A percentile compares a stretch with the other conserved stretches of the same genome.
phyloP scores from a whole-genome alignment of 2,113 vertebrate species.

The Donacobius atricapilla region DNA sequence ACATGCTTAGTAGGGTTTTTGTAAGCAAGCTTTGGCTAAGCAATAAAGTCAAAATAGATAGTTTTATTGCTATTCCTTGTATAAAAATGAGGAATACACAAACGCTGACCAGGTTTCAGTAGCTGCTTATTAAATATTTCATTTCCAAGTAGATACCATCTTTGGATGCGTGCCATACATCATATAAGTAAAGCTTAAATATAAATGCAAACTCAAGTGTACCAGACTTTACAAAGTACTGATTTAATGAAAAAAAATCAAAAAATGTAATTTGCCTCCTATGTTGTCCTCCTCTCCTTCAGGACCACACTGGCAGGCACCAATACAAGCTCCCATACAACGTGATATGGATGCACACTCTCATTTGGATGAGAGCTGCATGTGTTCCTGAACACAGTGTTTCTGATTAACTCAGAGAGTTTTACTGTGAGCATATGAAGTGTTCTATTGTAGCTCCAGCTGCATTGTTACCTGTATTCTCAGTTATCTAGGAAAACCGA shows the following conservation, averaged over 20 bases:
- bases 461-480: not conserved
- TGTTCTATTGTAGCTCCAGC: not conserved
- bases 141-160: not conserved
- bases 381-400: not conserved
- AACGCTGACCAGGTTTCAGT: not conserved
- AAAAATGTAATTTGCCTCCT: not conserved
- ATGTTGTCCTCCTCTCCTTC: rapidly evolving
- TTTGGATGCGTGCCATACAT: not conserved
- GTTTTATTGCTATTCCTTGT: not conserved
- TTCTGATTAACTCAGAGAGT: not conserved
- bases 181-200: not conserved
- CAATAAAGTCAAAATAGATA: not conserved
- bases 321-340: not conserved
- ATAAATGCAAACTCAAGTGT: not conserved
- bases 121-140: not conserved
- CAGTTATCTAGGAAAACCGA: not conserved
- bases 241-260: not conserved
- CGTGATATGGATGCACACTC: rapidly evolving
- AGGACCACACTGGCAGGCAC: not conserved
- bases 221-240: not conserved
- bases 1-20: not conserved
- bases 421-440: not conserved
- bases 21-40: not conserved
- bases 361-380: not conserved
- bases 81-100: not conserved